Evolutionary conservation across 2,888 invertebrate genomes (phyloP).

Genomic region (Cataglyphis rosenhaueri): DNA sequence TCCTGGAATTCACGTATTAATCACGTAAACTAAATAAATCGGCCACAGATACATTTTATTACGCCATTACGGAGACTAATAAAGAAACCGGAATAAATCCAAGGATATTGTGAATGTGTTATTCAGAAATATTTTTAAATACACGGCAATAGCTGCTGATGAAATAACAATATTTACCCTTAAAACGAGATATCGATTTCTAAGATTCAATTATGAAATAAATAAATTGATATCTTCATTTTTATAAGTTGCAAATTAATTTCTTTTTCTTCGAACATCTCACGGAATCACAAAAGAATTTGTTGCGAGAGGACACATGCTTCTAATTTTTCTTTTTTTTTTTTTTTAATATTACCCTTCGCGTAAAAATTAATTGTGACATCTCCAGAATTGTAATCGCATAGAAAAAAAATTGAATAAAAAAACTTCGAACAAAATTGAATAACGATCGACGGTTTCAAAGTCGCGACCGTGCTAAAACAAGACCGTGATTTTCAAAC

Average conservation of each 20-base stretch:
- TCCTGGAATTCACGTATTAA: constrained; percentile 8
- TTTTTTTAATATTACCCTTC: not conserved
- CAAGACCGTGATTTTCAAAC: constrained; percentile 3
- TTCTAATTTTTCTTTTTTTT: no score
- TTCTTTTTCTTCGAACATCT: no score
- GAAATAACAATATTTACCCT: not conserved
- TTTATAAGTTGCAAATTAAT: not conserved
- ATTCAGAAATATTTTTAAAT: not conserved
- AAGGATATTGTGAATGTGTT: not conserved
- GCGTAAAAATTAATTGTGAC: not conserved
- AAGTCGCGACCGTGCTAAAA: not conserved
- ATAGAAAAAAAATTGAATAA: no score
- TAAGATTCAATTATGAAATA: not conserved
- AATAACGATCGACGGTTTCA: not conserved
- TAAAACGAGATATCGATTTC: not conserved
- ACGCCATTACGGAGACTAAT: not conserved
- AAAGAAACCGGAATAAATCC: not conserved
- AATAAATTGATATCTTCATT: not conserved
- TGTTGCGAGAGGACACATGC: not conserved
- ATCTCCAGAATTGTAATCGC: not conserved
- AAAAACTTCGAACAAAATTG: not conserved
- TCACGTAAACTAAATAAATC: not conserved
- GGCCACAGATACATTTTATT: not conserved
- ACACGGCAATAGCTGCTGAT: not conserved
- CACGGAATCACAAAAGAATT: no score